These are phyloP conservation scores for Heliconius cydno DNA, from an alignment of 2,888 invertebrate genomes.

Conservation along the genomic window DNA sequence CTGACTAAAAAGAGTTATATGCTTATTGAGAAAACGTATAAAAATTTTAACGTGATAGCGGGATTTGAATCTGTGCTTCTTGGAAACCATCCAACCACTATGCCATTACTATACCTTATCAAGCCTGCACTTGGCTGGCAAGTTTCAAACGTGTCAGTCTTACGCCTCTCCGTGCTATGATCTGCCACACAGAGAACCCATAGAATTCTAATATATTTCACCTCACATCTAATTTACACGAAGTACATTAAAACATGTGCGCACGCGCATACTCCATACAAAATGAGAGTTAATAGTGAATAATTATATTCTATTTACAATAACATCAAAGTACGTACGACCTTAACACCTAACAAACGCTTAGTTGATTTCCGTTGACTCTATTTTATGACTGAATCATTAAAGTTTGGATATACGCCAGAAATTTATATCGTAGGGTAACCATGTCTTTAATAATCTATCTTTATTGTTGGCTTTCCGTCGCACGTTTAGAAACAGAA, in stretches of 20 bases:
- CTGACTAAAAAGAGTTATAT: too few species aligned
- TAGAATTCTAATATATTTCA: too few species aligned
- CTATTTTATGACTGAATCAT: conserved; percentile 25
- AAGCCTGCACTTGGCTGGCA: too few species aligned
- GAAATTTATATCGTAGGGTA: background rate
- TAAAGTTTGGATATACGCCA: conserved; percentile 23
- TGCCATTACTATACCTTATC: too few species aligned
- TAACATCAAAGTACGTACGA: conserved; percentile 23
- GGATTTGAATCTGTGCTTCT: too few species aligned
- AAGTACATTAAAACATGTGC: background rate
- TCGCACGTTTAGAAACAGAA: too few species aligned
- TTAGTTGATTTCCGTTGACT: conserved; percentile 29
- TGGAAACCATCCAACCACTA: too few species aligned
- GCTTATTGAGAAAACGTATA: too few species aligned
- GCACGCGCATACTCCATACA: background rate
- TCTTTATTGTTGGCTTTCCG: too few species aligned
- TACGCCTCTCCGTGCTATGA: background rate
- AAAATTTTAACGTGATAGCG: too few species aligned
- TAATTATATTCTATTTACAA: conserved; percentile 13
- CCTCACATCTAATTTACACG: background rate
- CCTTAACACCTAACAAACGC: conserved; percentile 36
- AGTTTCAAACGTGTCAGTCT: background rate
- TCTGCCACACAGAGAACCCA: background rate
- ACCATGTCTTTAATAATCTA: background rate
- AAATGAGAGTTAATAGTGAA: conserved; percentile 9